phyloP scores from a whole-genome alignment of 30 jellyfish, hydroid and myxozoan species.

The Hydractinia symbiolongicarpus region DNA sequence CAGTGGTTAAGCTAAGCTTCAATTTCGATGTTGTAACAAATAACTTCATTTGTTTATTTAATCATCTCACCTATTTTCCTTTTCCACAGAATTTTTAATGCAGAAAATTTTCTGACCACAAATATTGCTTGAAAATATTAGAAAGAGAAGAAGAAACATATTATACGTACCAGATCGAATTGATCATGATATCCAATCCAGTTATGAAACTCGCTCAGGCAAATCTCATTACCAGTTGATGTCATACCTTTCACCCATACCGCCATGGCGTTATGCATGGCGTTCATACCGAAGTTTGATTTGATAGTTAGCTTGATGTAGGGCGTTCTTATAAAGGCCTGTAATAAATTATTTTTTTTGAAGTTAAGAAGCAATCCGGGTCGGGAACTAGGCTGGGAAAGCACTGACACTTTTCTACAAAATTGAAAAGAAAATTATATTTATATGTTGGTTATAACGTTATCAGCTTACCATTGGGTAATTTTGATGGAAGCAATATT shows the following conservation, averaged over 20 bases:
- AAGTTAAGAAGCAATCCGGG: not conserved
- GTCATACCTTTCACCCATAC: slow-evolving; percentile 6
- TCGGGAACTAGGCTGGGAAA: too few relatives aligned
- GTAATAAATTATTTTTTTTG: not conserved
- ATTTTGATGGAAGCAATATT: not conserved
- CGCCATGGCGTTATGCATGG: slow-evolving; percentile 5
- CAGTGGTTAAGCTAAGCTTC: too few relatives aligned
- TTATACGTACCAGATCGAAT: slow-evolving; percentile 10
- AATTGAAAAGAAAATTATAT: too few relatives aligned
- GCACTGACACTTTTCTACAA: too few relatives aligned
- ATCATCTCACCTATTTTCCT: too few relatives aligned
- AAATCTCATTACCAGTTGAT: not conserved
- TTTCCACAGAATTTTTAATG: too few relatives aligned
- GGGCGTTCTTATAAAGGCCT: slow-evolving; percentile 6
- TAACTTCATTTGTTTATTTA: too few relatives aligned
- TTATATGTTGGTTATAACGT: not conserved
- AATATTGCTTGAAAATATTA: not conserved
- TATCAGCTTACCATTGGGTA: not conserved
- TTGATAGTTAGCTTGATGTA: not conserved
- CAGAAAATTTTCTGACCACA: not conserved
- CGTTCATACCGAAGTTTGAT: not conserved
- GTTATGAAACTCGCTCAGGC: not conserved
- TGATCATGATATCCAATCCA: slow-evolving; percentile 11
- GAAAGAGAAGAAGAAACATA: not conserved
- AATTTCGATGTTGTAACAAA: too few relatives aligned